A percentile compares a stretch with the other conserved stretches of the same genome.
These are phyloP conservation scores for Caerostris extrusa DNA, from an alignment of 1,140 invertebrate species.

Conservation along the genomic window DNA sequence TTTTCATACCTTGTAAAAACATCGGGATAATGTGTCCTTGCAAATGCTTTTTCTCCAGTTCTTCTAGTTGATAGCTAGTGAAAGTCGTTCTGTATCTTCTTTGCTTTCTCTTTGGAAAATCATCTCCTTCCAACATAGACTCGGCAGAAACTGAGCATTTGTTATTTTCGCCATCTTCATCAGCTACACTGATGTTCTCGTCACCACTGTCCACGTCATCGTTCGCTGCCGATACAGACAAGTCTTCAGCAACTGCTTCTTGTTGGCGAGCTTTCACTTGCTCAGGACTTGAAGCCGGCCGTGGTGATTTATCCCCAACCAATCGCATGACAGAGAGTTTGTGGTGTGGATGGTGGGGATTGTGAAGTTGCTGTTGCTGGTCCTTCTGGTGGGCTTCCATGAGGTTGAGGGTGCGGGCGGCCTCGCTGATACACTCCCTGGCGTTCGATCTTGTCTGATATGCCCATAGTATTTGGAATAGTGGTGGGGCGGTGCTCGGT, in stretches of 20 bases:
- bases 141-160: constrained; percentile 43
- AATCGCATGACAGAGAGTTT: constrained; percentile 71
- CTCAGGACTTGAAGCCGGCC: constrained; percentile 61
- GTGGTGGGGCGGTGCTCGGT: constrained; percentile 23
- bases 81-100: constrained; percentile 95
- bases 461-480: constrained; percentile 70
- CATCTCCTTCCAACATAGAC: constrained; percentile 88
- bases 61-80: constrained; percentile 96
- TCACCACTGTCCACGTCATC: constrained; percentile 65
- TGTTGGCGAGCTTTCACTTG: constrained; percentile 20
- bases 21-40: constrained; percentile 98
- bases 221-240: constrained; percentile 43
- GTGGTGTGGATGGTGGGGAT: constrained; percentile 31
- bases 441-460: constrained; percentile 76
- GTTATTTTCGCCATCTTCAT: constrained; percentile 60
- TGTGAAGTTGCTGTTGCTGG: constrained; percentile 16
- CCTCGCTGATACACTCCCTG: constrained; percentile 75
- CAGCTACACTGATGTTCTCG: constrained; percentile 59
- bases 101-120: constrained; percentile 93
- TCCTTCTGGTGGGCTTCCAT: constrained; percentile 68
- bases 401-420: constrained; percentile 74
- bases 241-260: constrained; percentile 60
- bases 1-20: constrained; percentile 94
- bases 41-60: constrained; percentile 98
- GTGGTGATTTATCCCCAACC: constrained; percentile 62